A percentile compares a stretch with the other conserved stretches of the same genome.
phyloP scores from a whole-genome alignment of 2,113 vertebrate genomes.

The Neolamprologus hecqui region DNA sequence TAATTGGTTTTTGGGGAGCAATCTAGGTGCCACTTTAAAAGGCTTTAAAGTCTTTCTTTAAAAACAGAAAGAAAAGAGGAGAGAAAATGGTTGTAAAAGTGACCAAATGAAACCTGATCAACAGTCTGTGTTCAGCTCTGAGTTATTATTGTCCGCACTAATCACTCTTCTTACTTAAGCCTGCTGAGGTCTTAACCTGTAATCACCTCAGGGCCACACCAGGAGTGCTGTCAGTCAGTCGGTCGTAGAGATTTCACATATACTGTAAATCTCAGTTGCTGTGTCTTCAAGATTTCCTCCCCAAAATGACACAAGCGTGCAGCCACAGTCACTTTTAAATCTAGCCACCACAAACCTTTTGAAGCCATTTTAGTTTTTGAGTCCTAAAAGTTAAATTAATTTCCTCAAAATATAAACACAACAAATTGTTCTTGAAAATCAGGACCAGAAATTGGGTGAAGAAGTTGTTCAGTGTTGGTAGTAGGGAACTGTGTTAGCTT shows the following conservation, averaged over 20 bases:
- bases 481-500: not conserved
- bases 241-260: not conserved
- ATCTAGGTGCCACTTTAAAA: not conserved
- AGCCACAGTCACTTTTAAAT: not conserved
- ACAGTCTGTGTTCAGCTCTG: not conserved
- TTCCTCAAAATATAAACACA: not conserved
- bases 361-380: not conserved
- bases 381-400: not conserved
- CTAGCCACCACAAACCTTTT: not conserved
- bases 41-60: not conserved
- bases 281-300: not conserved
- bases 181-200: slow-evolving; percentile 24
- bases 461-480: not conserved
- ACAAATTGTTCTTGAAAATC: not conserved
- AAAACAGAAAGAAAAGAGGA: not conserved
- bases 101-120: slow-evolving; percentile 12
- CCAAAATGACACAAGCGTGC: not conserved
- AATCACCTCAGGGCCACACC: slow-evolving; percentile 17
- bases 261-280: not conserved
- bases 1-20: not conserved
- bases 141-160: slow-evolving; percentile 49
- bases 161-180: slow-evolving; percentile 37
- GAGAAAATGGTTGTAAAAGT: not conserved
- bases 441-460: not conserved
- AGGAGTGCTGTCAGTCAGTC: not conserved